Evolutionary conservation across 1,140 invertebrate species (phyloP).

Genomic region (Bombyx mandarina): DNA sequence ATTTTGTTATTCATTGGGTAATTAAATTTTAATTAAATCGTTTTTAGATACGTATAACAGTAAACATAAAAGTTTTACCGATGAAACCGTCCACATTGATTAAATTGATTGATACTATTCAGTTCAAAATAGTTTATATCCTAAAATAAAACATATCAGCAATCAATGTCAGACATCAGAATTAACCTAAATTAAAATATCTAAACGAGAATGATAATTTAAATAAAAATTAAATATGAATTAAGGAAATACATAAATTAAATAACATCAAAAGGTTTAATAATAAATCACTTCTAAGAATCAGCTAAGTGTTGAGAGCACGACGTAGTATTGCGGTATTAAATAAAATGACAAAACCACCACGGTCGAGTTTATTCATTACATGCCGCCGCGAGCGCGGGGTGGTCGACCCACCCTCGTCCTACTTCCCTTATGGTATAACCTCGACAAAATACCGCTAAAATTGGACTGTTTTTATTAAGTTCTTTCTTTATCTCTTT

Average conservation of each 20-base stretch:
- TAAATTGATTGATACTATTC: too few species aligned
- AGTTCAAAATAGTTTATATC: too few species aligned
- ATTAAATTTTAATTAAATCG: too few species aligned
- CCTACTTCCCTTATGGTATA: conserved; percentile 66
- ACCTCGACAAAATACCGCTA: conserved; percentile 70
- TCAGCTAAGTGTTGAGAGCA: too few species aligned
- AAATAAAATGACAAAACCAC: conserved; percentile 45
- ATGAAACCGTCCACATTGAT: too few species aligned
- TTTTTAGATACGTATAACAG: too few species aligned
- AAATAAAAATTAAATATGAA: background rate
- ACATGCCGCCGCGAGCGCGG: conserved; percentile 40
- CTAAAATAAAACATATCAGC: too few species aligned
- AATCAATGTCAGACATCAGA: too few species aligned
- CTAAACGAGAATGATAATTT: too few species aligned
- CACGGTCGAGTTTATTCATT: conserved; percentile 67
- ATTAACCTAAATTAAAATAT: too few species aligned
- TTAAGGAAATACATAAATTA: background rate
- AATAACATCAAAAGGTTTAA: conserved; percentile 30
- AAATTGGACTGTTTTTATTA: conserved; percentile 71
- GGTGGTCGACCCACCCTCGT: conserved; percentile 30
- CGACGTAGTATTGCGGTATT: conserved; percentile 47
- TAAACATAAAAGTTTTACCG: too few species aligned
- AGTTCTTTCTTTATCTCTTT: conserved; percentile 66
- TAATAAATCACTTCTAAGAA: conserved; percentile 41
- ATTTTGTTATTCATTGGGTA: too few species aligned